These are phyloP conservation scores for Sialia sialis DNA, from an alignment of 2,113 vertebrate genomes.

Conservation along the genomic window DNA sequence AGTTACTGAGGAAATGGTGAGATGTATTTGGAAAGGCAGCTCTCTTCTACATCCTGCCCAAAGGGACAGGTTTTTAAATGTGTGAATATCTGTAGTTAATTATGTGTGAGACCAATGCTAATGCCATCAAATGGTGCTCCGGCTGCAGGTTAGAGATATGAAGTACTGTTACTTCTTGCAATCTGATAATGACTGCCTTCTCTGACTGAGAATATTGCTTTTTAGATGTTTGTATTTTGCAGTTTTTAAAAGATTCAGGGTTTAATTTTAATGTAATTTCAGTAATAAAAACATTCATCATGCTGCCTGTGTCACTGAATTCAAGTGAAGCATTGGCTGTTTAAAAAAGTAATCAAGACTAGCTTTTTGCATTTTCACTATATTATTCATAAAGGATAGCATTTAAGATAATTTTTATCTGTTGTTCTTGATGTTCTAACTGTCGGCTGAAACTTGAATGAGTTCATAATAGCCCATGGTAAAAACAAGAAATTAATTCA, in stretches of 20 bases:
- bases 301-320: background rate
- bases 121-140: background rate
- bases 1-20: background rate
- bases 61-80: background rate
- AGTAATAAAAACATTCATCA: background rate
- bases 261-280: background rate
- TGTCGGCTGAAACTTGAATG: conserved; percentile 3
- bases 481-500: conserved; percentile 14
- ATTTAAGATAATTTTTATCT: background rate
- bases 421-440: background rate
- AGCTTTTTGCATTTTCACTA: background rate
- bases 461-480: background rate
- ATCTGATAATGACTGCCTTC: background rate
- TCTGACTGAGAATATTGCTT: background rate
- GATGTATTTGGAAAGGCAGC: background rate
- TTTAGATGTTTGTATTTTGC: background rate
- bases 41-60: background rate
- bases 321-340: background rate
- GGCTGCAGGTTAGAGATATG: background rate
- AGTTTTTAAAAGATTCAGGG: background rate
- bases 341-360: background rate
- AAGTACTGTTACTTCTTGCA: background rate
- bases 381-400: background rate
- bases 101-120: background rate
- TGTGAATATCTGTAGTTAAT: background rate